phyloP scores from a whole-genome alignment of 2,113 vertebrate genomes.

The Dipodomys spectabilis region DNA sequence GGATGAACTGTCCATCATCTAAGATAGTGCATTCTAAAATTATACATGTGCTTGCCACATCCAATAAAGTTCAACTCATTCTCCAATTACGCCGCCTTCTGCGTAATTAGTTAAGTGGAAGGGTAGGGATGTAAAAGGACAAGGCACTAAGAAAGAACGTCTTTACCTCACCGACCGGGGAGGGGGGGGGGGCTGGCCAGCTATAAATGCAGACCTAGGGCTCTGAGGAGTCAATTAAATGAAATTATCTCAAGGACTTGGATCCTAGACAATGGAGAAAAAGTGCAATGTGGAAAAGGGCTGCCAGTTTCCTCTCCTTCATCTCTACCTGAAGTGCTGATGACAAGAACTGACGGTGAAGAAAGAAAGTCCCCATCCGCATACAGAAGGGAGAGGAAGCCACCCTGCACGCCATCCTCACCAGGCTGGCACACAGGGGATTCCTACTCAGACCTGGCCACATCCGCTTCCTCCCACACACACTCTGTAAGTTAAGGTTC shows the following conservation, averaged over 20 bases:
- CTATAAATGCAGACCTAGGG: background rate
- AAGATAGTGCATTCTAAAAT: slow-evolving; percentile 21
- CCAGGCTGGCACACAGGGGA: background rate
- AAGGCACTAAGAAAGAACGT: background rate
- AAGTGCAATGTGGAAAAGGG: background rate
- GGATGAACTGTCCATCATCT: background rate
- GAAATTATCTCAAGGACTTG: slow-evolving; percentile 28
- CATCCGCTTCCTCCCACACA: background rate
- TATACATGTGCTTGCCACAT: background rate
- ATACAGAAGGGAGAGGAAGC: background rate
- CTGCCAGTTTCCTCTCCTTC: background rate
- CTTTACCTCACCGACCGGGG: background rate
- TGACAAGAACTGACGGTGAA: background rate
- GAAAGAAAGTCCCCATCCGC: background rate
- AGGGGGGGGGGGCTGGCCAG: background rate
- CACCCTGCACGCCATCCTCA: fast-evolving
- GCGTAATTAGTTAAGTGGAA: slow-evolving; percentile 28
- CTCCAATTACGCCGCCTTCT: background rate
- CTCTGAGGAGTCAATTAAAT: background rate
- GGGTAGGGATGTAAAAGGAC: background rate
- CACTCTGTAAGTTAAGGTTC: background rate
- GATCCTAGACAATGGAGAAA: background rate
- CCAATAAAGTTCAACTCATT: background rate
- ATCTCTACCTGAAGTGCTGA: background rate
- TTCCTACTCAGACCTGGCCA: background rate